Evolutionary conservation across 2,113 vertebrate genomes (phyloP).

Genomic region (Elephas maximus): DNA sequence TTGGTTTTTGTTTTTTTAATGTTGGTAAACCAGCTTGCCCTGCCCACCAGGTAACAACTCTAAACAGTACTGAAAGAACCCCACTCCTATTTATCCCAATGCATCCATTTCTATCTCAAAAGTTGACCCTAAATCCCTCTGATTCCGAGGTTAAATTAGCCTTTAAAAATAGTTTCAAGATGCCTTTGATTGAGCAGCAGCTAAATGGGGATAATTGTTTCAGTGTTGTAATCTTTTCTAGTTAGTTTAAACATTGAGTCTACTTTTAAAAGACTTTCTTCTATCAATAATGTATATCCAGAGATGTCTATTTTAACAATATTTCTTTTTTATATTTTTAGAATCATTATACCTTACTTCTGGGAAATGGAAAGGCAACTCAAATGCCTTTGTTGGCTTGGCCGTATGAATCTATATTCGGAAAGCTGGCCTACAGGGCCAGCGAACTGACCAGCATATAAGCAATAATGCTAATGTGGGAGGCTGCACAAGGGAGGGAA

Average conservation of each 20-base stretch:
- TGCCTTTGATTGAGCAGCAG: neutral
- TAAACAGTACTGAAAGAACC: neutral
- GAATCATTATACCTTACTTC: neutral
- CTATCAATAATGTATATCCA: neutral
- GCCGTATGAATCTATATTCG: conserved; percentile 17
- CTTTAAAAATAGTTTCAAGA: conserved; percentile 64
- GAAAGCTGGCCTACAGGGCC: neutral
- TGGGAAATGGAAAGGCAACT: neutral
- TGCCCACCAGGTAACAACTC: neutral
- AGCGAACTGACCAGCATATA: neutral
- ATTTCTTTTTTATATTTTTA: neutral
- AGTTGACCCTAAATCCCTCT: neutral
- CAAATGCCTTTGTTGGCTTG: neutral
- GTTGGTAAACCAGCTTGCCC: neutral
- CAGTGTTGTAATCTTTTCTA: neutral
- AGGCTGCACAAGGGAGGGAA: rapidly evolving
- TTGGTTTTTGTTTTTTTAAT: too few species aligned
- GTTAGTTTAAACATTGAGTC: neutral
- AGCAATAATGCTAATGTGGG: neutral
- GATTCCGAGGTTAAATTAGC: conserved; percentile 50
- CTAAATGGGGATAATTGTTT: neutral
- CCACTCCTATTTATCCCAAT: neutral
- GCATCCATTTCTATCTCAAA: neutral
- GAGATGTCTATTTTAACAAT: neutral
- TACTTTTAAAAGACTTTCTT: neutral